Conservation (phyloP, 2,888 invertebrate genomes). For the Physocephala rufipes region DNA sequence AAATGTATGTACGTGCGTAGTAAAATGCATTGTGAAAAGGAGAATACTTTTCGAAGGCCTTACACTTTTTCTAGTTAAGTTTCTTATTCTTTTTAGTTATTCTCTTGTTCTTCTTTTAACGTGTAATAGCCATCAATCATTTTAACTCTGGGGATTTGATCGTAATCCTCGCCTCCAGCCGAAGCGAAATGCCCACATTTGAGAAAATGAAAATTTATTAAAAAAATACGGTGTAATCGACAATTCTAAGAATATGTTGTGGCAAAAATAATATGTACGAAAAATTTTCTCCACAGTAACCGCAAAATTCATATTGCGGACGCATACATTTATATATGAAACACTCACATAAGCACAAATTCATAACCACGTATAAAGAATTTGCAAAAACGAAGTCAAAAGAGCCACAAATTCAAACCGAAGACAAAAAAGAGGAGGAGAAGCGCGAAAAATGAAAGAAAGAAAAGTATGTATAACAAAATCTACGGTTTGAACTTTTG, state of each 20-base stretch:
- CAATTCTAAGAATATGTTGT: neutral
- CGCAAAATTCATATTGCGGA: slow-evolving; percentile 2
- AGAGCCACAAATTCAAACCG: slow-evolving; percentile 1
- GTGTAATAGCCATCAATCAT: neutral
- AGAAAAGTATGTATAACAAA: slow-evolving; percentile 16
- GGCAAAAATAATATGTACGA: neutral
- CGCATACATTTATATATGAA: neutral
- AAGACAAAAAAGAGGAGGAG: neutral
- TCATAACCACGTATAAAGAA: too few species aligned
- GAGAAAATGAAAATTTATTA: too few species aligned
- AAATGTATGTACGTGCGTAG: neutral
- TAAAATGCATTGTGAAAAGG: neutral
- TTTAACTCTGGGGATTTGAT: neutral
- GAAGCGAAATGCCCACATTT: neutral
- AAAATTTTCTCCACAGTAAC: slow-evolving; percentile 11
- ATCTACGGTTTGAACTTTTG: slow-evolving; percentile 50
- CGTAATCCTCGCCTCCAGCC: neutral
- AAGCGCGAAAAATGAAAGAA: neutral
- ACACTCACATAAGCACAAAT: neutral
- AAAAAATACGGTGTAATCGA: neutral
- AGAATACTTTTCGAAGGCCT: neutral
- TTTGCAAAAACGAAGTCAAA: neutral
- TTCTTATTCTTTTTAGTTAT: too few species aligned
- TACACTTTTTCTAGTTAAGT: too few species aligned
- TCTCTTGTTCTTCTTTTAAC: neutral